Base-by-base conservation (phyloP, 2,797 vertebrate species). In the Astyanax mexicanus region DNA sequence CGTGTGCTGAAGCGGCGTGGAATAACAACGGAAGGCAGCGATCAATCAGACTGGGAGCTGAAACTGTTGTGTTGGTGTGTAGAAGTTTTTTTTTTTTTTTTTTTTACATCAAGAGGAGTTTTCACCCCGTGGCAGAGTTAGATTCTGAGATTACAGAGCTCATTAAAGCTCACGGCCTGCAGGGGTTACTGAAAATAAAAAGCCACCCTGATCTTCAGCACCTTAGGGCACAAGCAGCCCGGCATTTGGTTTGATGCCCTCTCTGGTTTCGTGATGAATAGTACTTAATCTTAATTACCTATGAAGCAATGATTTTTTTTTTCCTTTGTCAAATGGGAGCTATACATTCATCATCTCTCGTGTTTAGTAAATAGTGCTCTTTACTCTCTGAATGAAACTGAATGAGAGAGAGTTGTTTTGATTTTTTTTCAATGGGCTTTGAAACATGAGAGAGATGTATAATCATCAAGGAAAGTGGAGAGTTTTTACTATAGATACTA, bases 121-220 rank as follows among this genome's bases (percentile, higher is more conserved):
- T 70, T 60, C 40, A 61, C 12, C 54, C 57, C 61, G 74, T 74
- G 61, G 66, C 47, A 42, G 38, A 58, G 60, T 79, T 74, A 82
- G 66, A 83, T 79, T 76, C 54, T 27, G 52, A 52, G 81, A 81
- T 84, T 79, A 81, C 32, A 62, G 42, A 65, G 57, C 62, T 76
- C 54, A 77, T 78, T 77, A 69, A 17, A 79, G 67, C 58, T 8
- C 57, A 45, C 23, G 74, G 79, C 81, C 74, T 79, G 61, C 64
- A 74, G 65, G 75, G 6, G 38, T 58, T 75, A 47, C 72, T 78
- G 69, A 52, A 80, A 82, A 84, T 78, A 49, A 75, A 78, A 64
- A 71, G 45, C 69, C 55, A 71, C 71, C 71, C 55, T 65, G 68
- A 80, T 66, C 69, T 65, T 32, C 58, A 75, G 72, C 38, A 21